Evolutionary conservation across 2,888 invertebrate species (phyloP).

Genomic region (Anagyrus pseudococci): DNA sequence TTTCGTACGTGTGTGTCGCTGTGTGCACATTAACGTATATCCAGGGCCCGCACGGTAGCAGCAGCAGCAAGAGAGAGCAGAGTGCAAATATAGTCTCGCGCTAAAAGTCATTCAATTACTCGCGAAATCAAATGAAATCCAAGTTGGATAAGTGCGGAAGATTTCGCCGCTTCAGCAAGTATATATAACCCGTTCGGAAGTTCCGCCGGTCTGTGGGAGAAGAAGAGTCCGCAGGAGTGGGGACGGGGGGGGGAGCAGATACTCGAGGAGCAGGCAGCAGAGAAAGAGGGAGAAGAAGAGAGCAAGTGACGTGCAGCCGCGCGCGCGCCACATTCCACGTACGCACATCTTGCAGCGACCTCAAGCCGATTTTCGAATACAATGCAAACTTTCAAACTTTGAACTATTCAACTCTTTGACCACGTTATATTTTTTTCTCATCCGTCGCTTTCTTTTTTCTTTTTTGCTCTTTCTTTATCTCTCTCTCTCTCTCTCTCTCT

Average conservation of each 20-base stretch:
- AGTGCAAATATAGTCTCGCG: slow-evolving; percentile 13
- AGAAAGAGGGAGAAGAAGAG: background rate
- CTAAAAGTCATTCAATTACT: slow-evolving; percentile 21
- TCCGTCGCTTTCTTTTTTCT: no score
- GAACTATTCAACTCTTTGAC: no score
- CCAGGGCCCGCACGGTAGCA: no score
- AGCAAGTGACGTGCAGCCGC: slow-evolving; percentile 22
- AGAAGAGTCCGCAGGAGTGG: background rate
- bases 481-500: no score
- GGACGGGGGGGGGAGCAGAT: background rate
- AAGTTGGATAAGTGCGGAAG: slow-evolving; percentile 33
- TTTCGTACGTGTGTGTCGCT: no score
- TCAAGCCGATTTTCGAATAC: background rate
- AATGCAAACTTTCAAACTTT: background rate
- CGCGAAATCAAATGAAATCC: slow-evolving; percentile 27
- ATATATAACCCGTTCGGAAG: slow-evolving; percentile 29
- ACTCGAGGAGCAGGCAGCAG: background rate
- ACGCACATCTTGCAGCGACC: background rate
- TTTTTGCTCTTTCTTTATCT: no score
- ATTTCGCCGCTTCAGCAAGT: slow-evolving; percentile 30
- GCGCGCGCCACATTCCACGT: background rate
- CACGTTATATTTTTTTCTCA: no score
- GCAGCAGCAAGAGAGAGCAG: background rate
- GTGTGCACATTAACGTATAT: no score
- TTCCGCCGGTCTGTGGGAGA: slow-evolving; percentile 4